Conservation (phyloP, 2,888 invertebrate genomes). For the Lepas anatifera region DNA sequence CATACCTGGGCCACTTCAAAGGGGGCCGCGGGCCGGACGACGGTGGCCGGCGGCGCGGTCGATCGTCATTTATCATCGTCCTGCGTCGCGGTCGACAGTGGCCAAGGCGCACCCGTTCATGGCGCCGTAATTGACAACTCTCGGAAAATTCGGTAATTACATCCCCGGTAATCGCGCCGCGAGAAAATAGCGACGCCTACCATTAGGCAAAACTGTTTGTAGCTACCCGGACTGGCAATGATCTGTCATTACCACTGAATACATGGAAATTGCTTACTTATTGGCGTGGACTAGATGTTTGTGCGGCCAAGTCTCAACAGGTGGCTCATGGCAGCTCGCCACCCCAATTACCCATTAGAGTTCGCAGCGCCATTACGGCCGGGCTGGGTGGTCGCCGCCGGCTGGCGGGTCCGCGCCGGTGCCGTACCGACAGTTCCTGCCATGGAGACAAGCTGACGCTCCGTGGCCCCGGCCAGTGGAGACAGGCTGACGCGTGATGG, state of each 20-base stretch:
- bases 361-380: background rate
- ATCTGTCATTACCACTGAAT: background rate
- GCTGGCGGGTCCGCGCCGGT: too few relatives aligned
- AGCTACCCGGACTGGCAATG: background rate
- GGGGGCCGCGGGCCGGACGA: background rate
- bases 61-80: conserved; percentile 1
- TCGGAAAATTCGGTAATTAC: conserved; percentile 5
- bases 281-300: background rate
- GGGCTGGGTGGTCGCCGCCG: background rate
- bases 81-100: background rate
- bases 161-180: background rate
- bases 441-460: too few relatives aligned
- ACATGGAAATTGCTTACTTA: conserved; percentile 9
- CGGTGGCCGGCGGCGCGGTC: too few relatives aligned
- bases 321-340: background rate
- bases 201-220: conserved; percentile 7
- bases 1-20: conserved; percentile 3
- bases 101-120: conserved; percentile 1
- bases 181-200: background rate
- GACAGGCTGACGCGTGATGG: too few relatives aligned
- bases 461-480: too few relatives aligned
- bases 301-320: background rate
- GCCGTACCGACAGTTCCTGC: too few relatives aligned
- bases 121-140: conserved; percentile 1
- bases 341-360: background rate